These are phyloP conservation scores for Glossosoma conforme DNA, from an alignment of 1,140 invertebrate species.

Conservation along the genomic window DNA sequence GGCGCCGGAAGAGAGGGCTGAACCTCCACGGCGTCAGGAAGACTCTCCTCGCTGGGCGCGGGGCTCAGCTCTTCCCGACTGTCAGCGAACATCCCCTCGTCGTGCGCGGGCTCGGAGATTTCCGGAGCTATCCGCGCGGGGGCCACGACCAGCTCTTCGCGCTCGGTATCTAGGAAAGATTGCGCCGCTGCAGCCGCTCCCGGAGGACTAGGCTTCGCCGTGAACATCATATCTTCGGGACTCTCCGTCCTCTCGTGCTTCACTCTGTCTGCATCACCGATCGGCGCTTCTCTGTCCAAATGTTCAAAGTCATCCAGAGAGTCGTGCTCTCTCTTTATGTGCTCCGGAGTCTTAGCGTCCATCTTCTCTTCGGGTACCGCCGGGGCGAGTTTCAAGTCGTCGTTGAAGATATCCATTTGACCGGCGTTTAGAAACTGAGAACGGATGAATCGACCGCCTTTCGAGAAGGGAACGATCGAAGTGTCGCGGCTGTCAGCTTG, in stretches of 20 bases:
- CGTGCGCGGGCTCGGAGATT: not conserved
- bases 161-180: conserved; percentile 39
- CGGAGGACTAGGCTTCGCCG: conserved; percentile 1
- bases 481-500: no score
- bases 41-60: conserved; percentile 38
- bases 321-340: conserved; percentile 57
- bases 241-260: not conserved
- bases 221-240: not conserved
- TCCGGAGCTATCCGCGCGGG: conserved; percentile 35
- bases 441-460: no score
- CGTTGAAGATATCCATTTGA: conserved; percentile 16
- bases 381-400: conserved; percentile 31
- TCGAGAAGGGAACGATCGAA: no score
- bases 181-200: conserved; percentile 7
- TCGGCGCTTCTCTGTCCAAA: conserved; percentile 50
- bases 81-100: conserved; percentile 19
- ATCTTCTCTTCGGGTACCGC: conserved; percentile 24
- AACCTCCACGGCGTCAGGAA: conserved; percentile 33
- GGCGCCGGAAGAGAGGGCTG: no score
- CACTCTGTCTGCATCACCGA: conserved; percentile 25
- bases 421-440: not conserved
- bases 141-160: conserved; percentile 40
- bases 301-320: conserved; percentile 69
- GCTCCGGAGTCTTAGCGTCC: conserved; percentile 19
- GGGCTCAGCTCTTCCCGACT: conserved; percentile 32